These are phyloP conservation scores for Nycticorax nycticorax DNA, from an alignment of 2,113 vertebrate genomes.

Conservation along the genomic window DNA sequence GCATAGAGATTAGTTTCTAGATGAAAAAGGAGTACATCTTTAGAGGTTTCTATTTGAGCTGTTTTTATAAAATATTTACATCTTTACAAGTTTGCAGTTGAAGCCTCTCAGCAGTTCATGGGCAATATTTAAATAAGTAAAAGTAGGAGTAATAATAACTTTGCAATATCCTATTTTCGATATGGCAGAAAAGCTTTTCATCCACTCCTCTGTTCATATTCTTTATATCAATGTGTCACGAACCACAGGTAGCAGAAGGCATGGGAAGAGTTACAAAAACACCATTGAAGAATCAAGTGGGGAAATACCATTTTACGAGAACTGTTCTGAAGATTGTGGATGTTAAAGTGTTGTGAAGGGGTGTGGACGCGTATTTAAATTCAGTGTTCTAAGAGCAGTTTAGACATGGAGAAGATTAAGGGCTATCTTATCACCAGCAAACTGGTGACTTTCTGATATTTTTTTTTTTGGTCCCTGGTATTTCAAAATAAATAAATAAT, in stretches of 20 bases:
- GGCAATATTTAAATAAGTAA: neutral
- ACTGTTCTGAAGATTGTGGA: neutral
- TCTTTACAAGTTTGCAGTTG: neutral
- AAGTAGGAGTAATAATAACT: neutral
- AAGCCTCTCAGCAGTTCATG: neutral
- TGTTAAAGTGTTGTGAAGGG: neutral
- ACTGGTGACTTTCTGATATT: neutral
- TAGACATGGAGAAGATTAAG: neutral
- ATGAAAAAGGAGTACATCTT: neutral
- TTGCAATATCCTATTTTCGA: neutral
- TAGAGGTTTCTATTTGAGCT: neutral
- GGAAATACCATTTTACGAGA: neutral
- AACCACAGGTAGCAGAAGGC: neutral
- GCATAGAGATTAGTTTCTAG: neutral
- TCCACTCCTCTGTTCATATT: neutral
- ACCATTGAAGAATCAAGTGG: neutral
- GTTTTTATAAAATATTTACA: neutral
- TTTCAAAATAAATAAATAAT: neutral
- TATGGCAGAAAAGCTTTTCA: neutral
- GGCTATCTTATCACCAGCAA: neutral
- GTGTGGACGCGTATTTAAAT: neutral
- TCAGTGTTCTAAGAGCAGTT: neutral
- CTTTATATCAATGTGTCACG: accelerated
- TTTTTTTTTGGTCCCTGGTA: neutral
- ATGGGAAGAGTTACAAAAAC: neutral